Percentiles rank a stretch among this genome's conserved stretches.
Evolutionary conservation across 2,888 invertebrate species (phyloP).

Genomic region (Cosmia pyralina): DNA sequence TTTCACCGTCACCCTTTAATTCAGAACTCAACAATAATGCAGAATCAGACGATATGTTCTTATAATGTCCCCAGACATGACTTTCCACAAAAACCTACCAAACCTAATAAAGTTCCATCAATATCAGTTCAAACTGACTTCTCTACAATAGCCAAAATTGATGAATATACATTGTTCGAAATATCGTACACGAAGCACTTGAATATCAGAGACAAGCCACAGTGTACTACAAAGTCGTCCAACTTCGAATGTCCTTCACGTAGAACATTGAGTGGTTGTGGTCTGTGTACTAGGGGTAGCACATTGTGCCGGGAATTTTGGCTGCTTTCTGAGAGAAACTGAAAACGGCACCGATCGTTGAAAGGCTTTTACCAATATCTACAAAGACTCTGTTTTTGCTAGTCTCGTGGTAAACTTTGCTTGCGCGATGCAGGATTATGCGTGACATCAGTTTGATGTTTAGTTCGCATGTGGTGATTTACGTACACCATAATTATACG

Average conservation of each 20-base stretch:
- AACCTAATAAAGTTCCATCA: neutral
- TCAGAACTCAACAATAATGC: too few species aligned
- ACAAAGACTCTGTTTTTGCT: neutral
- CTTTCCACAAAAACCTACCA: neutral
- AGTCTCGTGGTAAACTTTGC: too few species aligned
- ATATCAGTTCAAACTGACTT: neutral
- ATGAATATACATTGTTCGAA: slow-evolving; percentile 9
- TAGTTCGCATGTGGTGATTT: too few species aligned
- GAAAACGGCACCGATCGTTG: slow-evolving; percentile 1
- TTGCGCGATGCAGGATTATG: too few species aligned
- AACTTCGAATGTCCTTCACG: slow-evolving; percentile 45
- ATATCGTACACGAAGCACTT: slow-evolving; percentile 19
- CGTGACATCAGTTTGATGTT: too few species aligned
- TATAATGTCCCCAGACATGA: too few species aligned
- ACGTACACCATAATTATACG: too few species aligned
- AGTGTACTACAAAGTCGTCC: slow-evolving; percentile 24
- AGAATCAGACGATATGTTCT: too few species aligned
- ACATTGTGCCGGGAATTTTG: slow-evolving; percentile 2
- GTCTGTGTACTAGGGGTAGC: neutral
- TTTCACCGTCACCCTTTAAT: too few species aligned
- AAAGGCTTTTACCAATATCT: slow-evolving; percentile 2
- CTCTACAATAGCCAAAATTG: neutral
- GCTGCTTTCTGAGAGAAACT: slow-evolving; percentile 8
- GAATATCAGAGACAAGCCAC: slow-evolving; percentile 20
- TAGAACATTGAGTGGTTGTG: slow-evolving; percentile 23